Evolutionary conservation across 2,113 vertebrate species (phyloP).

Genomic region (Nycticorax nycticorax): DNA sequence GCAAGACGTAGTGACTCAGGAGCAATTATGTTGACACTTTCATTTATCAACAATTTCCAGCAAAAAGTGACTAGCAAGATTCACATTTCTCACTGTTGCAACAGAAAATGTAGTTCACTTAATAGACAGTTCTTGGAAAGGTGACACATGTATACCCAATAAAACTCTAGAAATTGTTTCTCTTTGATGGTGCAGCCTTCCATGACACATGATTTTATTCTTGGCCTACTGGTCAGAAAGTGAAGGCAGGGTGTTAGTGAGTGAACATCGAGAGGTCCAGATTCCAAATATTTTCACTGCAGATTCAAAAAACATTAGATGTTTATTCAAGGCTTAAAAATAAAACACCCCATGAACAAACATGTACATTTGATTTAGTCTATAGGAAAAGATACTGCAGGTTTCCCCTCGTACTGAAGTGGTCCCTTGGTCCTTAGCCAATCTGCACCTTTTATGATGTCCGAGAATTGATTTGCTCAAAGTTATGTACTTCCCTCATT

Average conservation of each 20-base stretch:
- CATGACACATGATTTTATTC: background rate
- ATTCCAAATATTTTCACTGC: background rate
- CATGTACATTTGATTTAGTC: background rate
- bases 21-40: background rate
- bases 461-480: slow-evolving; percentile 23
- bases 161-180: background rate
- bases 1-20: background rate
- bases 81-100: background rate
- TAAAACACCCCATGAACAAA: background rate
- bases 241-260: background rate
- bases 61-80: background rate
- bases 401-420: background rate
- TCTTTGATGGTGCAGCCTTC: background rate
- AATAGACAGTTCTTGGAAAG: background rate
- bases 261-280: background rate
- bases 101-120: background rate
- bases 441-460: slow-evolving; percentile 1
- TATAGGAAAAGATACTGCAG: background rate
- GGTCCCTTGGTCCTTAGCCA: slow-evolving; percentile 5
- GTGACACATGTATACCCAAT: background rate
- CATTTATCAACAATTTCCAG: background rate
- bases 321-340: background rate
- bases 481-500: slow-evolving; percentile 23
- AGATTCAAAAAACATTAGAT: background rate
- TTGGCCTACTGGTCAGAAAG: background rate